Evolutionary conservation across 2,113 vertebrate genomes (phyloP).

Genomic region (Aspiorhynchus laticeps): DNA sequence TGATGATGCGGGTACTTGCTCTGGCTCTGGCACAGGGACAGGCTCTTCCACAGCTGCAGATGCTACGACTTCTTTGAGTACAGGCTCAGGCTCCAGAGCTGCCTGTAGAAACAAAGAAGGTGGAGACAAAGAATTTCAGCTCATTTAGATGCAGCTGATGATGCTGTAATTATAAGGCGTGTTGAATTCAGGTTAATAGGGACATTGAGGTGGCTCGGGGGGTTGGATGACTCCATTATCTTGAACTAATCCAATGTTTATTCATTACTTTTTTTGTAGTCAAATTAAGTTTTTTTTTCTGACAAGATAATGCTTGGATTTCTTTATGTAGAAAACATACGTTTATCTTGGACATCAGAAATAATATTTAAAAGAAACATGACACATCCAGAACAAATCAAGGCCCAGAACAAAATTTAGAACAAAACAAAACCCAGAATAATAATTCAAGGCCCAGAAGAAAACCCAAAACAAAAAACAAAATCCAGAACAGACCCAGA

Average conservation of each 20-base stretch:
- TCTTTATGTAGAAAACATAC: background rate
- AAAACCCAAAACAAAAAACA: background rate
- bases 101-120: slow-evolving; percentile 7
- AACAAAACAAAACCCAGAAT: background rate
- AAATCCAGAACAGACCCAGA: background rate
- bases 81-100: slow-evolving; percentile 41
- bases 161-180: background rate
- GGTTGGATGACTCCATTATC: too few relatives aligned
- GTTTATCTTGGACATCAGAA: background rate
- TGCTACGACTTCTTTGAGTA: background rate
- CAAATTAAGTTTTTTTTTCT: background rate
- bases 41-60: slow-evolving; percentile 13
- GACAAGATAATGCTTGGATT: background rate
- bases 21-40: background rate
- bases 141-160: background rate
- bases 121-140: background rate
- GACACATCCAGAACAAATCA: background rate
- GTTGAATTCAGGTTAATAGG: too few relatives aligned
- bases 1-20: background rate
- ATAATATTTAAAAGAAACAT: too few relatives aligned
- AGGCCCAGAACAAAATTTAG: background rate
- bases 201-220: too few relatives aligned
- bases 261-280: background rate
- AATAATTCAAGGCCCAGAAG: background rate
- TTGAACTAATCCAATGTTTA: background rate